Conservation (phyloP, 2,888 invertebrate species). For the Pterostichus madidus region DNA sequence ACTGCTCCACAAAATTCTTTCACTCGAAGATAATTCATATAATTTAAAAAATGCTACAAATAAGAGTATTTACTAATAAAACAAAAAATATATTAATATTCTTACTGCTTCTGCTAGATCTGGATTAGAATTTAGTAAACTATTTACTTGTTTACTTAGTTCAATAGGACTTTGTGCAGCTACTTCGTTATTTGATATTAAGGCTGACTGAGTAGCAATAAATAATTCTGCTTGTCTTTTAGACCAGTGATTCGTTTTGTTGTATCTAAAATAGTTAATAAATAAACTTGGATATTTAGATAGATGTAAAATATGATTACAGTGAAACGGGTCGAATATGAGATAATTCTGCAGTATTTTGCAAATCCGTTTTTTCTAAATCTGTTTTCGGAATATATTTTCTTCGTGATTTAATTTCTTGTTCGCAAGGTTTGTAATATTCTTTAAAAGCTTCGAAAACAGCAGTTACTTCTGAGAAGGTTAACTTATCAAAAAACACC, state of each 20-base stretch:
- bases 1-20: conserved; percentile 92
- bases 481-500: conserved; percentile 89
- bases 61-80: conserved; percentile 48
- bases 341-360: not conserved
- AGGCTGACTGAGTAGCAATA: conserved; percentile 91
- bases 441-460: conserved; percentile 85
- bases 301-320: conserved; percentile 8
- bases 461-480: conserved; percentile 89
- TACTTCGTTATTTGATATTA: conserved; percentile 89
- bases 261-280: conserved; percentile 71
- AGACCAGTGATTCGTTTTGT: conserved; percentile 87
- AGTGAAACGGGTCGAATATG: conserved; percentile 36
- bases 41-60: conserved; percentile 92
- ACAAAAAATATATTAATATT: not conserved
- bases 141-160: conserved; percentile 86
- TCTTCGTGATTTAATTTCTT: conserved; percentile 53
- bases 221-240: conserved; percentile 93
- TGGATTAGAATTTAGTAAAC: conserved; percentile 87
- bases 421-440: conserved; percentile 80
- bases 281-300: not conserved
- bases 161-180: conserved; percentile 88
- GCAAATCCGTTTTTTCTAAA: conserved; percentile 21
- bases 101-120: conserved; percentile 90
- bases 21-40: conserved; percentile 91
- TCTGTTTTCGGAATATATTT: conserved; percentile 51